These are phyloP conservation scores for Anguilla japonica DNA, from an alignment of 2,113 vertebrate genomes.

Conservation along the genomic window DNA sequence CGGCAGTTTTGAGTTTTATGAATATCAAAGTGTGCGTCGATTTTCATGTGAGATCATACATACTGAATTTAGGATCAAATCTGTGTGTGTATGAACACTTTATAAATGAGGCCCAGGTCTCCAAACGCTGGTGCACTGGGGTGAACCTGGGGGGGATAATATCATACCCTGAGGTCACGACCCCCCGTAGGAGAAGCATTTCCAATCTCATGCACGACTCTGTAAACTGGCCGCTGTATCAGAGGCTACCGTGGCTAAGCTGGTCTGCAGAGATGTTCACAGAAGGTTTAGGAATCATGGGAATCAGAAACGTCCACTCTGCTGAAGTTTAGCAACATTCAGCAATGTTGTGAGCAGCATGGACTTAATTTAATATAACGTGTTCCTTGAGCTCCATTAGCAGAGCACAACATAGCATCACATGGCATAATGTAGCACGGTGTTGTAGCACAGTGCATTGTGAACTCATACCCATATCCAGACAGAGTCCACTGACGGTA, in stretches of 20 bases:
- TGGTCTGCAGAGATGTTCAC: not conserved
- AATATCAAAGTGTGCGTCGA: too few relatives aligned
- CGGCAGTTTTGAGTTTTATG: too few relatives aligned
- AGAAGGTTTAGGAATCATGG: not conserved
- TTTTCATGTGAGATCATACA: too few relatives aligned
- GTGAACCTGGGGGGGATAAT: not conserved
- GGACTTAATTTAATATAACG: too few relatives aligned
- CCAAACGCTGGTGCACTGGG: too few relatives aligned
- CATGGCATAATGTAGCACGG: too few relatives aligned
- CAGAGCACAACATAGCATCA: too few relatives aligned
- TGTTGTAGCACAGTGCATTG: too few relatives aligned
- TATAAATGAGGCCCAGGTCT: too few relatives aligned
- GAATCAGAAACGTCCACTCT: not conserved
- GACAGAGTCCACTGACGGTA: not conserved
- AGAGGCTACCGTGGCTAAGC: not conserved
- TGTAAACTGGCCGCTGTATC: not conserved
- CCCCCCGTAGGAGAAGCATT: not conserved
- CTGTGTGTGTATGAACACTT: too few relatives aligned
- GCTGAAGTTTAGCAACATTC: not conserved
- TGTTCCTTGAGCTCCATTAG: too few relatives aligned
- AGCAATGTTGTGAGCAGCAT: not conserved
- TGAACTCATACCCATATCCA: not conserved
- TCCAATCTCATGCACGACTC: not conserved
- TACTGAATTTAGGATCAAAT: too few relatives aligned
- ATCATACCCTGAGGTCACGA: not conserved